Base-by-base conservation (phyloP, 1,140 invertebrate species). In the Tachypleus tridentatus region DNA sequence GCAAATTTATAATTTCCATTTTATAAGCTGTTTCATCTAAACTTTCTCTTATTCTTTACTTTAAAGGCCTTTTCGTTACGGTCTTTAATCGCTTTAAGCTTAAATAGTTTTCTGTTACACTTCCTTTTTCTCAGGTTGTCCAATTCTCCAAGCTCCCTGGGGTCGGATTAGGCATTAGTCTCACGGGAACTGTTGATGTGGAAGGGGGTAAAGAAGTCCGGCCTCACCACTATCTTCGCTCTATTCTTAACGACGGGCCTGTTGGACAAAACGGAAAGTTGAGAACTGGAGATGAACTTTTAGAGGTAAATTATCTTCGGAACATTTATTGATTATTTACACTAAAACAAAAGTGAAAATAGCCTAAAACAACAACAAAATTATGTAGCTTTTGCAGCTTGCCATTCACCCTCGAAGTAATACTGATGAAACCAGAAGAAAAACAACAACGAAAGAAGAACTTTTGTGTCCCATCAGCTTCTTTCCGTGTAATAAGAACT, bases 181-280 rank as follows among this genome's bases (percentile, higher is more conserved):
- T 98, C 58, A 94, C 98, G 76, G 95, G 95, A 59, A 98, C 94
- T 0, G 94, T 96, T 47, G 92, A 96, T 73, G 88, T 94, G 56
- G 90, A 93, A 75, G 89, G 91, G 68, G 91, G 91, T 4, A 81
- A 64, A 60, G 89, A 95, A 83, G 87, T 94, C 64, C 82, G 92
- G 69, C 87, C 92, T 59, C 88, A 98, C 82, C 88, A 96, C 79
- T 96, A 95, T 75, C 93, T 96, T 72, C 83, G 91, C 58, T 93
- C 90, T 49, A 93, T 97, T 71, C 80, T 96, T 71, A 87, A 88
- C 51, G 89, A 97, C 77, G 95, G 96, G 9, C 94, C 95, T 1
- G 93, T 97, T 0, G 94, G 93, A 48, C 83, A 86, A 60, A 93
- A 91, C 75, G 88, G 86, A 4, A 73, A 71, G 47, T 80, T 97